Conservation (phyloP, 37 sponge, comb jelly and placozoan species). For the Eunapius fragilis region DNA sequence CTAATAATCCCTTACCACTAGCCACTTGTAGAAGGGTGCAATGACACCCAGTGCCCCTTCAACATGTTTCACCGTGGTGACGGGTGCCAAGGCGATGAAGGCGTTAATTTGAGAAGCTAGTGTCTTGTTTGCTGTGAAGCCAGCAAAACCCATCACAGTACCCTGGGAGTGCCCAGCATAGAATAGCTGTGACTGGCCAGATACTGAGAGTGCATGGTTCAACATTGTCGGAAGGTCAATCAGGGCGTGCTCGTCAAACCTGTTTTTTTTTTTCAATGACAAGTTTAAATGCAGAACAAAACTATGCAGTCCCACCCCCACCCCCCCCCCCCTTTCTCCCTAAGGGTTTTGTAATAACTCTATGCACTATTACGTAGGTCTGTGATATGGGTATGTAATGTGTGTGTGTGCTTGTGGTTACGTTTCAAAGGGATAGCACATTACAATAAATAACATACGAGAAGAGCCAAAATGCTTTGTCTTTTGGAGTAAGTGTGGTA, state of each 20-base stretch:
- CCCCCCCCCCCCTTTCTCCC: not conserved
- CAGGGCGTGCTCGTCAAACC: slow-evolving; percentile 86
- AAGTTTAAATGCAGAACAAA: not conserved
- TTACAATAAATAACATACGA: slow-evolving; percentile 30
- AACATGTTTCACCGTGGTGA: slow-evolving; percentile 61
- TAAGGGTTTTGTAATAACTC: no score
- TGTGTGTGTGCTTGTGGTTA: no score
- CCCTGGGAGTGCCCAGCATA: slow-evolving; percentile 97
- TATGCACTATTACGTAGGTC: no score
- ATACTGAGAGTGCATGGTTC: slow-evolving; percentile 63
- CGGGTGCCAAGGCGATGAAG: slow-evolving; percentile 86
- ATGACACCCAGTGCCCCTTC: slow-evolving; percentile 55
- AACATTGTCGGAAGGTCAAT: slow-evolving; percentile 90
- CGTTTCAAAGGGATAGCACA: no score
- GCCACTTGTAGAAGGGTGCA: slow-evolving; percentile 32
- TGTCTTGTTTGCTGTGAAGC: slow-evolving; percentile 72
- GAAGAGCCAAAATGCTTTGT: slow-evolving; percentile 82
- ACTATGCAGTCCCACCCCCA: no score
- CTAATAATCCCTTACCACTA: slow-evolving; percentile 13
- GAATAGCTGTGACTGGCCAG: slow-evolving; percentile 58
- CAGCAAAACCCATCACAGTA: slow-evolving; percentile 89
- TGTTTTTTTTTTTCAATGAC: not conserved
- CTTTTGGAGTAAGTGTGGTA: slow-evolving; percentile 59
- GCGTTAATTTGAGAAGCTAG: slow-evolving; percentile 67
- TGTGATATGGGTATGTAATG: not conserved